A percentile compares a stretch with the other conserved stretches of the same genome.
Evolutionary conservation across 2,113 vertebrate genomes (phyloP).

Genomic region (Percopsis transmontana): DNA sequence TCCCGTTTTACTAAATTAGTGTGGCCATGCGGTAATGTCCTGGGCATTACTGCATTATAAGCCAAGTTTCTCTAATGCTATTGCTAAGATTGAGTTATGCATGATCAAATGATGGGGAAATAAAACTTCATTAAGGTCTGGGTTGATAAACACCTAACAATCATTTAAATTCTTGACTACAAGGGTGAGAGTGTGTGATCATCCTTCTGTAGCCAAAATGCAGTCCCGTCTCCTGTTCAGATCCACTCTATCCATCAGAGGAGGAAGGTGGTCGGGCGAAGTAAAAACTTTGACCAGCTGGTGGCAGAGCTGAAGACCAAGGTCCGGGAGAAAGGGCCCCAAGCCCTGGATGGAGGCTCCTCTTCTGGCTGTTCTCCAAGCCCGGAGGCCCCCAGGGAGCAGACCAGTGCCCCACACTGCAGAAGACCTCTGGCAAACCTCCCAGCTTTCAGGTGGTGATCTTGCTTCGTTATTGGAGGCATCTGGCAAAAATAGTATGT

Average conservation of each 20-base stretch:
- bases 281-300: conserved; percentile 91
- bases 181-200: too few species aligned
- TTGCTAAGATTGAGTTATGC: too few species aligned
- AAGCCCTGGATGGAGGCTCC: conserved; percentile 67
- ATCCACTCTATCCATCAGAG: conserved; percentile 94
- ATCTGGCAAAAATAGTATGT: too few species aligned
- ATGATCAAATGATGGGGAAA: too few species aligned
- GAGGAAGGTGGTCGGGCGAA: conserved; percentile 87
- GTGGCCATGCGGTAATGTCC: too few species aligned
- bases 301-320: conserved; percentile 90
- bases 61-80: too few species aligned
- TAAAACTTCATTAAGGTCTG: too few species aligned
- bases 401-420: conserved; percentile 70
- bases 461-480: not conserved
- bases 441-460: conserved; percentile 79
- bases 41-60: too few species aligned
- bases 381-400: conserved; percentile 68
- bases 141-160: too few species aligned
- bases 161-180: too few species aligned
- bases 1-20: too few species aligned
- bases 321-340: conserved; percentile 81
- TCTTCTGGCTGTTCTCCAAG: conserved; percentile 55
- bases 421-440: conserved; percentile 80
- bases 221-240: conserved; percentile 56
- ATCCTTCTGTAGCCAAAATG: too few species aligned